Conservation (phyloP, 2,113 vertebrate genomes). For the Cyanistes caeruleus region DNA sequence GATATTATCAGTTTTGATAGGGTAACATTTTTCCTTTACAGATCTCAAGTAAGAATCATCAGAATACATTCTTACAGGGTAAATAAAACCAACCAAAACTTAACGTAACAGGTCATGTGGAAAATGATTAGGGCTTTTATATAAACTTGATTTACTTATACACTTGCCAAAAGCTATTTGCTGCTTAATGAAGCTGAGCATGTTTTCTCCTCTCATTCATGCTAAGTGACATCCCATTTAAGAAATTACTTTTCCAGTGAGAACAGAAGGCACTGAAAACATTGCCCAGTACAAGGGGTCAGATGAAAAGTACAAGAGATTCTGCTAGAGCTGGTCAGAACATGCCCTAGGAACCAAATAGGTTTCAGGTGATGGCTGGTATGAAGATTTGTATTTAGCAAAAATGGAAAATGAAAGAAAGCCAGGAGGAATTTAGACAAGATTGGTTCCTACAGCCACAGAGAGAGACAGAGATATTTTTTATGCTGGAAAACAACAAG, state of each 20-base stretch:
- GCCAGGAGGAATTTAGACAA: not conserved
- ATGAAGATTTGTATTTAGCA: not conserved
- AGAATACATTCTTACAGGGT: not conserved
- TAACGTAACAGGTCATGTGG: not conserved
- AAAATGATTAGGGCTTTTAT: slow-evolving; percentile 24
- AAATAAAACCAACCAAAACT: not conserved
- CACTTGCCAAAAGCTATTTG: slow-evolving; percentile 10
- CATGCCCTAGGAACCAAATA: not conserved
- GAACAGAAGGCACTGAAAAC: not conserved
- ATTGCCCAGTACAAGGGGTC: not conserved
- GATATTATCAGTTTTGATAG: not conserved
- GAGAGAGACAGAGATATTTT: not conserved
- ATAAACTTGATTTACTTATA: not conserved
- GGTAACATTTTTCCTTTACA: not conserved
- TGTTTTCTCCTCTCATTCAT: not conserved
- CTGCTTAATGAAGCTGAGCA: slow-evolving; percentile 20
- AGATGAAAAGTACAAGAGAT: not conserved
- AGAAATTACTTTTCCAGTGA: not conserved
- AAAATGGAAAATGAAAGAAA: not conserved
- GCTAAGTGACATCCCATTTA: not conserved
- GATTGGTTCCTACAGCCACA: not conserved
- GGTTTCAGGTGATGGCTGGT: not conserved
- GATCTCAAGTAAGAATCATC: not conserved
- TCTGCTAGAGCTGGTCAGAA: not conserved
- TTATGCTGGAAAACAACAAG: not conserved